phyloP scores from a whole-genome alignment of 2,797 vertebrate species.

The Etheostoma perlongum region DNA sequence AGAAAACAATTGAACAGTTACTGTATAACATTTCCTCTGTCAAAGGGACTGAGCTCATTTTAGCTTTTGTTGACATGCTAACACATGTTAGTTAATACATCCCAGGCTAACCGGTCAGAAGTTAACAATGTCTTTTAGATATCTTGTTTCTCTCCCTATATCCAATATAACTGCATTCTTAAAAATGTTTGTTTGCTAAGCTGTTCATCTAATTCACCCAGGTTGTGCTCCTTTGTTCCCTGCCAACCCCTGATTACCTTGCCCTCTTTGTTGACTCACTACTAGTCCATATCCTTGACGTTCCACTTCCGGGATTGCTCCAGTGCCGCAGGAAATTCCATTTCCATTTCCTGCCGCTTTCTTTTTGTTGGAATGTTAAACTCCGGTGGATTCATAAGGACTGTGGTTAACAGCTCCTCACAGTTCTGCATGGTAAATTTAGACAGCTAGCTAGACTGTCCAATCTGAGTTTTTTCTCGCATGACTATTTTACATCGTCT shows the following conservation, averaged over 20 bases:
- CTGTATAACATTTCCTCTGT: neutral
- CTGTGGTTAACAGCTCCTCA: too few species aligned
- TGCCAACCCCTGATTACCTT: conserved; percentile 45
- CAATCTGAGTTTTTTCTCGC: too few species aligned
- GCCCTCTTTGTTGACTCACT: conserved; percentile 58
- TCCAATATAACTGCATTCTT: neutral
- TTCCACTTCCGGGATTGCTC: too few species aligned
- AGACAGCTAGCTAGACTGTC: too few species aligned
- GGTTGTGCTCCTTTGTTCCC: conserved; percentile 26
- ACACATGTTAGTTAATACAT: conserved; percentile 4
- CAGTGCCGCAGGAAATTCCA: too few species aligned
- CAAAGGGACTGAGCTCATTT: conserved; percentile 8
- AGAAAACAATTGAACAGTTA: conserved; percentile 18
- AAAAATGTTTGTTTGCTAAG: conserved; percentile 3
- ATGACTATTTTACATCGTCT: too few species aligned
- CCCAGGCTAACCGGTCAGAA: neutral
- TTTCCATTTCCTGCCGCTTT: too few species aligned
- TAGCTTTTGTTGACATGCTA: neutral
- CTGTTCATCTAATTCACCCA: conserved; percentile 5
- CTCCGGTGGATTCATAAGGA: too few species aligned
- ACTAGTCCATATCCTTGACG: conserved; percentile 2
- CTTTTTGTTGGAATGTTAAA: too few species aligned
- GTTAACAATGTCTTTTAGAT: neutral
- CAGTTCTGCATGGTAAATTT: too few species aligned
- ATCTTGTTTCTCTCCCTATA: neutral